Evolutionary conservation across 1,140 invertebrate genomes (phyloP), one percentile per base, ranked within the genome.

Genomic region (Dreissena polymorpha): DNA sequence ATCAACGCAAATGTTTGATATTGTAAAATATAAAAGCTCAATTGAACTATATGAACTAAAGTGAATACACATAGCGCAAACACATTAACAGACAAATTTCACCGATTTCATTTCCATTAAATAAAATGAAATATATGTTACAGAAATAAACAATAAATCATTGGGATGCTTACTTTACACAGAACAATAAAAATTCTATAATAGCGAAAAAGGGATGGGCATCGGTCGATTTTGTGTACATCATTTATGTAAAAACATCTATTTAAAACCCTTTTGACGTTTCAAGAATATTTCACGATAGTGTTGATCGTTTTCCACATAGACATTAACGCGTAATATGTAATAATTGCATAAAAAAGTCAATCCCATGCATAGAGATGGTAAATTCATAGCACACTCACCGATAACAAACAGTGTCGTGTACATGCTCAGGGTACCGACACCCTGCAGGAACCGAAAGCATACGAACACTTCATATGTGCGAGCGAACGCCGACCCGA

Each of bases 381-480:
- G 10, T 18, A 14, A 13, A 39, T 21, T 29, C 27, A 10, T 25
- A 65, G 49, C 6, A 49, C 74, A 80, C 39, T 39, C 39, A 39
- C 39, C 39, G 39, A 39, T 39, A 39, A 39, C n/a, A n/a, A n/a
- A n/a, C n/a, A n/a, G n/a, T n/a, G n/a, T n/a, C n/a, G n/a, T n/a
- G n/a, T n/a, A 96, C 0, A 96, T 95, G 5, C 96, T 96, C 14
- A 95, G 95, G 6, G 95, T 96, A 3, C 95, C 95, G 27, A 96
- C 94, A 2, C 96, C 96, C 0, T 95, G 93, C n/a, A 97, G 88
- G 86, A 96, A 96, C 78, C 96, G 94, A 12, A 96, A 93, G 0
- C 95, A 7, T 2, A 95, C 93, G 89, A 96, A 97, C 75, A 95
- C 92, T 90, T 94, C 94, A 89, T 95, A 96, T 91, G 94, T 95